Base-by-base conservation (phyloP, 35 echinoderm and acorn worm genomes). In the Holothuria glaberrima region DNA sequence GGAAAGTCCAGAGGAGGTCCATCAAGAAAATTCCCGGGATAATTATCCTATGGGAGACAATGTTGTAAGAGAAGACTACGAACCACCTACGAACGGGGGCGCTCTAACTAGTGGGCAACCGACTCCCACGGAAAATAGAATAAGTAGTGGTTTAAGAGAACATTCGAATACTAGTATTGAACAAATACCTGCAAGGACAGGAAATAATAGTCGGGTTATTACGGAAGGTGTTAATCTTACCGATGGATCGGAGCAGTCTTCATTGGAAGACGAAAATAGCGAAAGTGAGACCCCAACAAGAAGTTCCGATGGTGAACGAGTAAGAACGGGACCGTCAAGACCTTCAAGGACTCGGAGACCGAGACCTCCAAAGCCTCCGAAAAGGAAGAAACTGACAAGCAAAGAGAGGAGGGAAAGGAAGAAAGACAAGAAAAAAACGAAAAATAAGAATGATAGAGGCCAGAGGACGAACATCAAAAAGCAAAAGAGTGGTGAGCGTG, bases 21-120 rank as follows among this genome's bases (percentile, higher is more conserved):
- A 5, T 17, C 50, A 54, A 17, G 50, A 54, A 17, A 54, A 54
- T 54, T 9, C 50, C 71, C 17, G 2, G 12, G 71, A 75, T 12
- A 48, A 19, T 27, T 78, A 48, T 28, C 21, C 74, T 16, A 78
- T 48, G 35, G 50, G 38, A 24, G 74, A 78, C 44, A 48, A 78
- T 78, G 38, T 48, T 19, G 12, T 78, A 48, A 48, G 74, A 48
- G 74, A 78, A 48, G 74, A 78, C 27, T 78, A 78, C 50, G 74
- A 78, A 50, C 38, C 12, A 41, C 74, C 74, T 5, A 78, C 74
- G 21, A 78, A 78, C 21, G 74, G 50, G 19, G 74, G 74, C 20
- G 38, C 74, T 48, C 74, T 78, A 78, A 78, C 74, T 30, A 78
- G 74, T 78, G 74, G 74, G 44, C 38, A 78, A 78, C 74, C 74